Conservation (phyloP, 2,888 invertebrate species). For the Acrobasis suavella region DNA sequence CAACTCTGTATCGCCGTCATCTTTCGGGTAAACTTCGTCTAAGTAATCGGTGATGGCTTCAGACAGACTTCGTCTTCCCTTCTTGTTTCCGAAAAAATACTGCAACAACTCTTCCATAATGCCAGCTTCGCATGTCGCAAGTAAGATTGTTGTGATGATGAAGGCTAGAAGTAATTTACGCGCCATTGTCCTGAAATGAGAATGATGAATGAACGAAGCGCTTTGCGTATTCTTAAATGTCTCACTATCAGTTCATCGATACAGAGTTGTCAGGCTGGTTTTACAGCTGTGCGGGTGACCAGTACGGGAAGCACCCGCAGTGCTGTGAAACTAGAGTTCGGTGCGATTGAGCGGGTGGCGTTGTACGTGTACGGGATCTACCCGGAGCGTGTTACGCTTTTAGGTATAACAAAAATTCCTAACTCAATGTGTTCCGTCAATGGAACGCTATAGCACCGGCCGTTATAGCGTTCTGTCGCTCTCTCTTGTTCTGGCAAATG, state of each 20-base stretch:
- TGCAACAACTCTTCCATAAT: conserved; percentile 40
- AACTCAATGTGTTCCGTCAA: too few species aligned
- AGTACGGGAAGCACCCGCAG: too few species aligned
- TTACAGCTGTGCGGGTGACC: too few species aligned
- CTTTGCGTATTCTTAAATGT: background rate
- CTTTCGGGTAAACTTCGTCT: conserved; percentile 63
- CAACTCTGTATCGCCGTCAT: conserved; percentile 59
- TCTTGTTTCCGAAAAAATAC: conserved; percentile 32
- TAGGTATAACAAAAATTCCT: too few species aligned
- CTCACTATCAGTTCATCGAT: background rate
- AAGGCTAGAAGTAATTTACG: conserved; percentile 31
- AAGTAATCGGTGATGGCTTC: conserved; percentile 58
- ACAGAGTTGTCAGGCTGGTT: too few species aligned
- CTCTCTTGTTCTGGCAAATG: too few species aligned
- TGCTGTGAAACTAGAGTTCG: too few species aligned
- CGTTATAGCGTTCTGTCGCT: too few species aligned
- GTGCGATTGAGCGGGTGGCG: too few species aligned
- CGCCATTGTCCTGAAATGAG: conserved; percentile 47
- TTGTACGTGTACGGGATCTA: too few species aligned
- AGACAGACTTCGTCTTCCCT: conserved; percentile 52
- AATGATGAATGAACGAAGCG: conserved; percentile 10
- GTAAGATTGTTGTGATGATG: conserved; percentile 30
- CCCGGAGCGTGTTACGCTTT: too few species aligned
- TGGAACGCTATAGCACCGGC: too few species aligned
- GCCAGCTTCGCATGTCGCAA: conserved; percentile 38